Evolutionary conservation across 2,113 vertebrate genomes (phyloP), one percentile per base, ranked within the genome.

Genomic region (Sinocyclocheilus maitianheensis): DNA sequence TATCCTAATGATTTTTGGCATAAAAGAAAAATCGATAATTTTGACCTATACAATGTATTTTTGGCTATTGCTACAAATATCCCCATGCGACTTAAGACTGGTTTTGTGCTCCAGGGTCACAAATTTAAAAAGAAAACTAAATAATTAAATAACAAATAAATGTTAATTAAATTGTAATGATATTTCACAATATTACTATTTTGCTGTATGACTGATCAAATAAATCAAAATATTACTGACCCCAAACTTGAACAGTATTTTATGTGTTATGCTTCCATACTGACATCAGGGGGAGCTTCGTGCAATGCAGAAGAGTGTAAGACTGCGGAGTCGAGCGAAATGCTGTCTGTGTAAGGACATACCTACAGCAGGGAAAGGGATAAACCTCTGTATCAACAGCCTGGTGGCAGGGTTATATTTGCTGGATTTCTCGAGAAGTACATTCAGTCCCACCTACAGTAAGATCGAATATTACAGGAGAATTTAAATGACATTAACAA

Each of bases 351-450:
- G n/a, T 10, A 55, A n/a, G 71, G 86, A 94, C 95, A 89, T 93
- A 99, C 98, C 98, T 22, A 99, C 97, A 79, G 98, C 97, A n/a
- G 98, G 97, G 90, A 99, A 99, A 0, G 98, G 98, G 89, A 99
- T 96, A 1, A 99, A 95, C 90, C 98, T 96, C 95, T 99, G 97
- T 87, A 99, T 97, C 65, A 99, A 93, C 86, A 96, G 96, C 84
- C 97, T 96, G 58, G 97, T 98, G 87, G 97, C 95, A 0, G 97
- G 98, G 26, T 94, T 97, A 91, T 98, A 95, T 89, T 95, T 97
- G 93, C 95, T 97, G 86, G 98, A 97, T 91, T 95, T 98, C 93
- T 98, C 94, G 90, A 99, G 95, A 91, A 99, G 95, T 85, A 98
- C 92, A 77, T 98, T 99, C 94, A 99, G 94, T 91, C 98, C 98